A percentile compares a stretch with the other conserved stretches of the same genome.
Evolutionary conservation across 2,888 invertebrate species (phyloP).

Genomic region (Lithosia quadra): DNA sequence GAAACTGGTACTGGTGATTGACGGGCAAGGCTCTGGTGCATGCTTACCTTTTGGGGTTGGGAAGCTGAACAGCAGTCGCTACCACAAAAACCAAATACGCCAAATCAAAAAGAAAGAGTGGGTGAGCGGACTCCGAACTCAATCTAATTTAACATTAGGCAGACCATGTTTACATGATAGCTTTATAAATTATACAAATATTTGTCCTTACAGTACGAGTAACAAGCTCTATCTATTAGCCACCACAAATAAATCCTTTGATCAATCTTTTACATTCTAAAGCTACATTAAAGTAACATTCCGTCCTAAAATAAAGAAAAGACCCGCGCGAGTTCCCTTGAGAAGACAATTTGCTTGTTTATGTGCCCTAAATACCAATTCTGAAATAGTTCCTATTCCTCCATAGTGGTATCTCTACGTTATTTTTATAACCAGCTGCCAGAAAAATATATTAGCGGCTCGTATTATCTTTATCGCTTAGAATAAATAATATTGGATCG

Average conservation of each 20-base stretch:
- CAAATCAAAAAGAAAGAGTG: too few species aligned
- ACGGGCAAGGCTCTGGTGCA: too few species aligned
- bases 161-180: background rate
- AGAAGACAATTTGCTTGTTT: conserved; percentile 58
- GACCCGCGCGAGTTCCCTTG: conserved; percentile 45
- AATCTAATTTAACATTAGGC: too few species aligned
- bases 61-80: too few species aligned
- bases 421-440: conserved; percentile 41
- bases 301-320: conserved; percentile 23
- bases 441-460: conserved; percentile 27
- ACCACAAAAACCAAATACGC: too few species aligned
- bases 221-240: background rate
- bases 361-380: conserved; percentile 64
- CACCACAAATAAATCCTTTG: background rate
- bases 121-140: too few species aligned
- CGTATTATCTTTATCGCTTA: conserved; percentile 14
- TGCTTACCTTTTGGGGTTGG: too few species aligned
- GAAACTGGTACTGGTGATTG: too few species aligned
- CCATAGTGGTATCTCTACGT: conserved; percentile 27
- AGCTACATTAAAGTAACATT: background rate
- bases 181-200: background rate
- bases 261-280: conserved; percentile 5
- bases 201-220: background rate
- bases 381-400: conserved; percentile 55
- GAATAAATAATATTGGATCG: conserved; percentile 2